Conservation (phyloP, 2,113 vertebrate species). For the Sitta europaea region DNA sequence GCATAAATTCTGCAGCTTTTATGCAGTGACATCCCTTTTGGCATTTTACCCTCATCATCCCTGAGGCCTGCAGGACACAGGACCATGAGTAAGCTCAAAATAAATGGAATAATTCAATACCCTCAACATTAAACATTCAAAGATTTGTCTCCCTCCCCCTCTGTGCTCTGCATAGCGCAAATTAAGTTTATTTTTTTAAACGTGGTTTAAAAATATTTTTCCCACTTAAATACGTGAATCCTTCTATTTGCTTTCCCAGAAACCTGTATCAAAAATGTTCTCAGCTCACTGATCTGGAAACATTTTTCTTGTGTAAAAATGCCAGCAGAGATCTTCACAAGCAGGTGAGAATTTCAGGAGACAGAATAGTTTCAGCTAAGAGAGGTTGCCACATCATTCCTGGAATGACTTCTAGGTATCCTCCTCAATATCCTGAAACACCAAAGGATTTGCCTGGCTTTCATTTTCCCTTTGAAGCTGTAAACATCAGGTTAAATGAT, state of each 20-base stretch:
- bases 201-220: neutral
- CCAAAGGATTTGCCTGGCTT: neutral
- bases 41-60: neutral
- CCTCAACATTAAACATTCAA: neutral
- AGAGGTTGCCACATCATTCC: neutral
- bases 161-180: neutral
- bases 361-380: neutral
- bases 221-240: neutral
- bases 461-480: neutral
- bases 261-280: neutral
- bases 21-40: neutral
- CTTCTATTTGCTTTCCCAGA: neutral
- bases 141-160: neutral
- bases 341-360: neutral
- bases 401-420: accelerated
- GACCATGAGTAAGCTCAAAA: neutral
- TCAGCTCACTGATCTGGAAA: neutral
- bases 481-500: neutral
- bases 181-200: neutral
- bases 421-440: neutral
- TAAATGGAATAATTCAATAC: neutral
- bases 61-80: neutral
- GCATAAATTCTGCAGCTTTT: neutral
- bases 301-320: neutral
- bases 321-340: neutral